These are phyloP conservation scores for Lineus longissimus DNA, from an alignment of 1,140 invertebrate species.

Conservation along the genomic window DNA sequence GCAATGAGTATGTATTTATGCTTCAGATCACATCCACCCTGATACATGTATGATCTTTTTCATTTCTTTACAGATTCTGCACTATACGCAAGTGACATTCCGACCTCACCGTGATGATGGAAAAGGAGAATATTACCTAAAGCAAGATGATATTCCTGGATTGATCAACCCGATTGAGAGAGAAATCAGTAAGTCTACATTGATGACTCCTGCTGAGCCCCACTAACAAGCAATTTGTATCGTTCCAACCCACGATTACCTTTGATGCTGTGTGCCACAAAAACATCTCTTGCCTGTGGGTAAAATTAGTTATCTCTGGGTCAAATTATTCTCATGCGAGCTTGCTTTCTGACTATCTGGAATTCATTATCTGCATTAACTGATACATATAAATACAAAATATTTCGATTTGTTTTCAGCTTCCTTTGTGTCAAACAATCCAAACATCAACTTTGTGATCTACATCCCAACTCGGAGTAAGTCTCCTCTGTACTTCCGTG, in stretches of 20 bases:
- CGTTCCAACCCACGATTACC: too few relatives aligned
- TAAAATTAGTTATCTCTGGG: too few relatives aligned
- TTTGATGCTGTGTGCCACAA: too few relatives aligned
- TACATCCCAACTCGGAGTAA: slow-evolving; percentile 72
- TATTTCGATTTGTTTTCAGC: slow-evolving; percentile 42
- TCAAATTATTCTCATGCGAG: too few relatives aligned
- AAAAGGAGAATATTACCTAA: slow-evolving; percentile 34
- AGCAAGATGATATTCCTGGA: slow-evolving; percentile 49
- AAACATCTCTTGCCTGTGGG: too few relatives aligned
- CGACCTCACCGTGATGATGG: slow-evolving; percentile 29
- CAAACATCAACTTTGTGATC: slow-evolving; percentile 78
- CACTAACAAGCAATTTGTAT: too few relatives aligned
- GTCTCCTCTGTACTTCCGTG: slow-evolving; percentile 68
- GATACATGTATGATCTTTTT: too few relatives aligned
- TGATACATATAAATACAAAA: background rate
- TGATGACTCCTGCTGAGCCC: too few relatives aligned
- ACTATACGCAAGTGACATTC: slow-evolving; percentile 73
- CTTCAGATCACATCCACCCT: too few relatives aligned
- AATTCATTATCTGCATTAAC: too few relatives aligned
- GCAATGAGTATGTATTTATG: too few relatives aligned
- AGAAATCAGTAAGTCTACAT: slow-evolving; percentile 64
- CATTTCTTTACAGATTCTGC: slow-evolving; percentile 54
- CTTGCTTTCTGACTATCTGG: too few relatives aligned
- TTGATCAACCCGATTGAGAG: slow-evolving; percentile 74
- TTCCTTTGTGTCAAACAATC: slow-evolving; percentile 75